These are phyloP conservation scores for Archips xylosteana DNA, from an alignment of 2,888 invertebrate genomes.

Conservation along the genomic window DNA sequence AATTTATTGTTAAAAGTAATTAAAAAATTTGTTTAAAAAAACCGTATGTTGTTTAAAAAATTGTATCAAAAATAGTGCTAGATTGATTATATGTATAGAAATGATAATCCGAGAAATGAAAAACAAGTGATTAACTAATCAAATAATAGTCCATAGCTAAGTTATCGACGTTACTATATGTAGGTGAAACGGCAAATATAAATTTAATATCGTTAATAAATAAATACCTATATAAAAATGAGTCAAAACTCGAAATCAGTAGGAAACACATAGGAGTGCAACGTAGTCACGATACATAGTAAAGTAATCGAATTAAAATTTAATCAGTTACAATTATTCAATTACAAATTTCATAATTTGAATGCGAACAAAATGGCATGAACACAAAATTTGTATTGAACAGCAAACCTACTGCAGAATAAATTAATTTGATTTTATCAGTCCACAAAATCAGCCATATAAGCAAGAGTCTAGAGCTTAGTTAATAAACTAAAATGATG, in stretches of 20 bases:
- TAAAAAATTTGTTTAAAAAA: background rate
- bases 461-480: background rate
- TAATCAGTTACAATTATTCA: background rate
- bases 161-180: too few species aligned
- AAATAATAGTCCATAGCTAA: too few species aligned
- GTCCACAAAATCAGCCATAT: background rate
- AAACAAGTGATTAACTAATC: too few species aligned
- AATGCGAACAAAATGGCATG: background rate
- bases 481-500: constrained; percentile 24
- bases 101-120: too few species aligned
- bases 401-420: background rate
- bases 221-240: background rate
- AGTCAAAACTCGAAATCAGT: too few species aligned
- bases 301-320: background rate
- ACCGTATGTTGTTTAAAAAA: too few species aligned
- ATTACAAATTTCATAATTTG: background rate
- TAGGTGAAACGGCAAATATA: too few species aligned
- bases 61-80: too few species aligned
- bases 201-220: background rate
- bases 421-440: background rate
- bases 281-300: background rate
- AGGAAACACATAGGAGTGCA: background rate
- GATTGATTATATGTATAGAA: too few species aligned
- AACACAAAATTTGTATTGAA: background rate
- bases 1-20: too few species aligned